Conservation (phyloP, 2,113 vertebrate species). For the Oncorhynchus masou region DNA sequence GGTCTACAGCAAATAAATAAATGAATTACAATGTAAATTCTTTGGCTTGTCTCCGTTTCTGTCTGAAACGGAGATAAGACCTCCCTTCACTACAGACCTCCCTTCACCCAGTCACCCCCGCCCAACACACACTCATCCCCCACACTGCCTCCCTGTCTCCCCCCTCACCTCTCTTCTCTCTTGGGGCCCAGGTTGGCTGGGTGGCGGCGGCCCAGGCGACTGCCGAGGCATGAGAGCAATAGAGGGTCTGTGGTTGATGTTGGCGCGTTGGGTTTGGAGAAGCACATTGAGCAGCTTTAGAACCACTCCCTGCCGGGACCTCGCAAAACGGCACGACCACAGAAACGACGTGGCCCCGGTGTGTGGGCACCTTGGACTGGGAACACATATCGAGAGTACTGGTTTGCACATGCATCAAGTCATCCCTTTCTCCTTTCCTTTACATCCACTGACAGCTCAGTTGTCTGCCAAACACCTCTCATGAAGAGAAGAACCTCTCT, state of each 20-base stretch:
- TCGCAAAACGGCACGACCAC: background rate
- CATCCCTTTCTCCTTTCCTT: background rate
- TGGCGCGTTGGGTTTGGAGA: constrained; percentile 43
- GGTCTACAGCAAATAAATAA: too few species aligned
- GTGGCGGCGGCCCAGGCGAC: constrained; percentile 47
- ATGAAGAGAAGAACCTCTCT: background rate
- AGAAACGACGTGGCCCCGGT: constrained; percentile 16
- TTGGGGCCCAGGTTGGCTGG: constrained; percentile 45
- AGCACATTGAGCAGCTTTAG: constrained; percentile 71
- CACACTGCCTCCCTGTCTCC: background rate
- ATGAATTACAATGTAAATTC: too few species aligned
- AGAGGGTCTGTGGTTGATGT: constrained; percentile 40
- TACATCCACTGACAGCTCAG: background rate
- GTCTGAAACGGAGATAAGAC: too few species aligned
- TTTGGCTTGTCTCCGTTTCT: too few species aligned
- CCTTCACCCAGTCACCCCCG: background rate
- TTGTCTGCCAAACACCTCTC: constrained; percentile 18
- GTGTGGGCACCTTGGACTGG: background rate
- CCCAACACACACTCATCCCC: background rate
- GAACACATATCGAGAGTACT: constrained; percentile 41
- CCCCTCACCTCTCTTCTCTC: constrained; percentile 68
- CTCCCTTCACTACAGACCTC: too few species aligned
- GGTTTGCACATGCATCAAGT: background rate
- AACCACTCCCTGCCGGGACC: constrained; percentile 34
- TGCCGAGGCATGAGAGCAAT: constrained; percentile 69